These are phyloP conservation scores for Staurois parvus DNA, from an alignment of 2,797 vertebrate genomes.

Conservation along the genomic window DNA sequence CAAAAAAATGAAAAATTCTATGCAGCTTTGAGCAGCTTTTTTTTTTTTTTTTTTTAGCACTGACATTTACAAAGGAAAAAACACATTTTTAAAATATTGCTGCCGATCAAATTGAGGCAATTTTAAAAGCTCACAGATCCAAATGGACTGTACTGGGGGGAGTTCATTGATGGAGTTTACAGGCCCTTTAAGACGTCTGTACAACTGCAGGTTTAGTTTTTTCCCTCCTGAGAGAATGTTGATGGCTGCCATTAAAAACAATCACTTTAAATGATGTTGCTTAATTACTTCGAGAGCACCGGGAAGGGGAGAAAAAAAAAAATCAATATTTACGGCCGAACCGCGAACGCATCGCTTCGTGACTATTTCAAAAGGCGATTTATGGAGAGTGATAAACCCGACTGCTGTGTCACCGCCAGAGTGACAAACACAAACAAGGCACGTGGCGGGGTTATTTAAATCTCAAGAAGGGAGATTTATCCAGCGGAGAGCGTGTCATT, in stretches of 20 bases:
- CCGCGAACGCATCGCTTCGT: background rate
- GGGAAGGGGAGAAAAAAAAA: background rate
- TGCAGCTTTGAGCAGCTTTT: too few species aligned
- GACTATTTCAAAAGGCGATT: conserved; percentile 7
- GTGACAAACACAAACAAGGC: conserved; percentile 57
- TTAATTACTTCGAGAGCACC: conserved; percentile 2
- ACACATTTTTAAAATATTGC: too few species aligned
- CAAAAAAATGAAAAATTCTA: too few species aligned
- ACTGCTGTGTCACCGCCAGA: conserved; percentile 53
- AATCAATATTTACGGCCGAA: background rate
- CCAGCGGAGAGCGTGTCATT: conserved; percentile 73
- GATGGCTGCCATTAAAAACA: background rate
- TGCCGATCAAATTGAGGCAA: too few species aligned
- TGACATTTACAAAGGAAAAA: too few species aligned
- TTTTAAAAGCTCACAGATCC: too few species aligned
- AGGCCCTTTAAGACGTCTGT: too few species aligned
- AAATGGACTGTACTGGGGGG: too few species aligned
- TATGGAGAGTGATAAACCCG: background rate
- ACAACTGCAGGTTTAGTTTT: too few species aligned
- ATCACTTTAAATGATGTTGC: background rate
- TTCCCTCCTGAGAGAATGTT: background rate
- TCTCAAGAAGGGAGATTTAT: conserved; percentile 71
- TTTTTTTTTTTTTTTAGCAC: too few species aligned
- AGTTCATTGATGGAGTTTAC: too few species aligned
- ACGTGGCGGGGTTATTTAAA: conserved; percentile 49